Evolutionary conservation across 2,797 vertebrate genomes (phyloP).

Genomic region (Fratercula arctica): DNA sequence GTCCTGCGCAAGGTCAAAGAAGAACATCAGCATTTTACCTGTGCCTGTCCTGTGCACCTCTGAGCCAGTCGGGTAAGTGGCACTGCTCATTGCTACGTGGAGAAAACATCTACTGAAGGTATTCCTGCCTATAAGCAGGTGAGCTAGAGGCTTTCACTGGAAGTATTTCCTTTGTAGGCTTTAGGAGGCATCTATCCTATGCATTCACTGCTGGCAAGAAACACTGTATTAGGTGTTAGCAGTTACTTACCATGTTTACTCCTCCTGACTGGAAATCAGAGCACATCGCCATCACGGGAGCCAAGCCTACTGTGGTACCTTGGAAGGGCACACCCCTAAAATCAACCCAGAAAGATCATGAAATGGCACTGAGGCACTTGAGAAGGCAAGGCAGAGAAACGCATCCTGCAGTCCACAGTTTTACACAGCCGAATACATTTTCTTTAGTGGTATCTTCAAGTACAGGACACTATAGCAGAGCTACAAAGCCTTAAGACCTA

Average conservation of each 20-base stretch:
- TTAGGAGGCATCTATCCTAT: not conserved
- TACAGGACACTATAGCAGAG: not conserved
- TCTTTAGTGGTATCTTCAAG: not conserved
- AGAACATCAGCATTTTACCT: not conserved
- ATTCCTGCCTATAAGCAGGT: not conserved
- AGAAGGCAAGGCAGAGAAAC: not conserved
- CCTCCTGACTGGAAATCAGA: slow-evolving; percentile 96
- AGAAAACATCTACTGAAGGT: not conserved
- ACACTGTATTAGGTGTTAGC: not conserved
- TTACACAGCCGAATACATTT: not conserved
- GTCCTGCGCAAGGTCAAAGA: slow-evolving; percentile 79
- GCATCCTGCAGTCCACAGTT: not conserved
- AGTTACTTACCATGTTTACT: slow-evolving; percentile 89
- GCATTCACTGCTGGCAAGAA: not conserved
- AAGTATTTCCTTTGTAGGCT: not conserved
- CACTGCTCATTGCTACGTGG: not conserved
- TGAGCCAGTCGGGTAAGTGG: not conserved
- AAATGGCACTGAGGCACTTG: not conserved
- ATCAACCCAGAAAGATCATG: slow-evolving; percentile 31
- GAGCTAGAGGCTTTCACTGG: not conserved
- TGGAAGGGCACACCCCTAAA: slow-evolving; percentile 89
- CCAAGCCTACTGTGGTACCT: slow-evolving; percentile 93
- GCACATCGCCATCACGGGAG: slow-evolving; percentile 96
- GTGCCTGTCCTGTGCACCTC: not conserved
- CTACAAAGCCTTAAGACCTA: not conserved